Base-by-base conservation (phyloP, 2,888 invertebrate species). In the Coleophora deauratella region DNA sequence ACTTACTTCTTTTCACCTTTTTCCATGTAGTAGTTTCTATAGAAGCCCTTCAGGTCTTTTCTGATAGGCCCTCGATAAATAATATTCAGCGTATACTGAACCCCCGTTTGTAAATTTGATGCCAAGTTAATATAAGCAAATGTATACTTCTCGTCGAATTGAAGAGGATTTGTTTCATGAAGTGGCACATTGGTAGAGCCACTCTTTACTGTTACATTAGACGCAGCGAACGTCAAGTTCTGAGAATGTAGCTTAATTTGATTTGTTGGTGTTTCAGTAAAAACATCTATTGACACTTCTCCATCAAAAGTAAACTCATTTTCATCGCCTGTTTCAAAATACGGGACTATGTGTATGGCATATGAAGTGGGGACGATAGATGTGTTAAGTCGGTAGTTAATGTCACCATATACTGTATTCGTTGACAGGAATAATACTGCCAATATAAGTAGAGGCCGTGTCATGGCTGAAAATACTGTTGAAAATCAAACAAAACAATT, bases 21-120 rank as follows among this genome's bases (percentile, higher is more conserved):
- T 37, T 86, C 72, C 3, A 69, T 55, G 52, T 91, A 91, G 33
- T 84, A 87, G 53, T 89, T 90, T 41, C 86, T 86, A 55, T 90
- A 91, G 52, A 91, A 90, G 39, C 91, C 91, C 41, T 65, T 78
- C 48, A 90, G 69, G 45, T 87, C 87, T 1, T 76, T 66, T 51
- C 88, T 87, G 27, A 91, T 81, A 1, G 72, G 66, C 2, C 90
- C 91, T 0, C 51, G 69, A 51, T 88, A 92, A 0, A 57, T 49
- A 47, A 91, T 88, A 12, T 60, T 67, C 35, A 91, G 56, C 1
- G 53, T 58, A 52, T 91, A 88, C 4, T 61, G 59, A 2, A 60
- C 53, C 1, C 74, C 80, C 1, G 55, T 55, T 37, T 58, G 46
- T 10, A 91, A 55, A 12, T 63, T 55, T 1, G 51, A 52, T 36